Evolutionary conservation across 2,113 vertebrate species (phyloP).

Genomic region (Ivindomyrus marchei): DNA sequence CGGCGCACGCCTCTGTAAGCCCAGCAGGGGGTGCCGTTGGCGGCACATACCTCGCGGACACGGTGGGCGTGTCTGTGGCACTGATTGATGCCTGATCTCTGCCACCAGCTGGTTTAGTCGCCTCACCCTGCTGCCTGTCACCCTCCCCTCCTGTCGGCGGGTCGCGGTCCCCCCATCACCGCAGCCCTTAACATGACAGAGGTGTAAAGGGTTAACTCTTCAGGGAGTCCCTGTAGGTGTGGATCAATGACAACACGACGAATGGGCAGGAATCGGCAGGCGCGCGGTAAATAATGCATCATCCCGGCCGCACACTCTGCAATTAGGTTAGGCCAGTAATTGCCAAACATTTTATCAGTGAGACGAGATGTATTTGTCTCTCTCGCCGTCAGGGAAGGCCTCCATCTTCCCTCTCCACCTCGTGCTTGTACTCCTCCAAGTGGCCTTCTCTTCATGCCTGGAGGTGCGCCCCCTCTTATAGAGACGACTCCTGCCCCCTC

Average conservation of each 20-base stretch:
- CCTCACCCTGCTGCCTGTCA: constrained; percentile 41
- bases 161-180: neutral
- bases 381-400: neutral
- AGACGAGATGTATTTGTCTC: neutral
- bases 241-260: neutral
- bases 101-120: constrained; percentile 9
- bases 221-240: neutral
- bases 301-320: neutral
- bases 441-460: neutral
- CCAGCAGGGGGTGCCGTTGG: constrained; percentile 23
- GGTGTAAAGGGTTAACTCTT: neutral
- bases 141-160: constrained; percentile 3
- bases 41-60: neutral
- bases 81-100: constrained; percentile 31
- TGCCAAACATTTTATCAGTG: constrained; percentile 7
- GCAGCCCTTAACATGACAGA: neutral
- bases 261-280: neutral
- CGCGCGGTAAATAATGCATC: neutral
- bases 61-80: neutral
- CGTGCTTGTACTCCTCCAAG: neutral
- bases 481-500: neutral
- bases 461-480: constrained; percentile 6
- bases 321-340: neutral
- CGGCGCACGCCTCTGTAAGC: neutral
- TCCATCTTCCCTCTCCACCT: neutral